A percentile compares a stretch with the other conserved stretches of the same genome.
phyloP scores from a whole-genome alignment of 2,888 invertebrate genomes.

The Cheilosia variabilis region DNA sequence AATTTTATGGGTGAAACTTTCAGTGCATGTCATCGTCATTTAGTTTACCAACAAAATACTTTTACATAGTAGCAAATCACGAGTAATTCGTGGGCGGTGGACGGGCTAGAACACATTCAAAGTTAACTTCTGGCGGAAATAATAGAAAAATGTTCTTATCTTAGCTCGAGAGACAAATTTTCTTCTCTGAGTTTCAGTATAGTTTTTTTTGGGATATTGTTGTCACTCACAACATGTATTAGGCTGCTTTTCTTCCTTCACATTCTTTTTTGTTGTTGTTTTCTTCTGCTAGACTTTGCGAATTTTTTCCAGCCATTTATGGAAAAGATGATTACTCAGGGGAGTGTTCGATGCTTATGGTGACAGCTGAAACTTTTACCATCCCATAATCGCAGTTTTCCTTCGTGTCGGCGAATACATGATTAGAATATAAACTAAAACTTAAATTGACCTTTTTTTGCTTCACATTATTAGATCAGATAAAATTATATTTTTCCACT shows the following conservation, averaged over 20 bases:
- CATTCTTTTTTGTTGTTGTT: neutral
- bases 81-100: neutral
- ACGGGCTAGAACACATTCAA: slow-evolving; percentile 49
- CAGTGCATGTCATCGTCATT: slow-evolving; percentile 70
- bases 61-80: slow-evolving; percentile 8
- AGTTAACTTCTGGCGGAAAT: slow-evolving; percentile 65
- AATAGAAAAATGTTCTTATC: slow-evolving; percentile 60
- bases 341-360: neutral
- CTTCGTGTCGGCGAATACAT: slow-evolving; percentile 1
- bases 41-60: slow-evolving; percentile 34
- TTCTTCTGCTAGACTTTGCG: neutral
- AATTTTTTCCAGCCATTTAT: slow-evolving; percentile 10
- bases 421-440: slow-evolving; percentile 48
- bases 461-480: neutral
- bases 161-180: slow-evolving; percentile 58
- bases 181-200: slow-evolving; percentile 23
- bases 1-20: slow-evolving; percentile 71
- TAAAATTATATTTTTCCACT: neutral
- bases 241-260: neutral
- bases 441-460: slow-evolving; percentile 14
- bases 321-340: slow-evolving; percentile 13
- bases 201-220: neutral
- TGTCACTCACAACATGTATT: slow-evolving; percentile 21
- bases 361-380: slow-evolving; percentile 32
- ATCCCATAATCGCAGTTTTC: slow-evolving; percentile 16